These are phyloP conservation scores for Mythimna loreyi DNA, from an alignment of 2,888 invertebrate genomes.

Conservation along the genomic window DNA sequence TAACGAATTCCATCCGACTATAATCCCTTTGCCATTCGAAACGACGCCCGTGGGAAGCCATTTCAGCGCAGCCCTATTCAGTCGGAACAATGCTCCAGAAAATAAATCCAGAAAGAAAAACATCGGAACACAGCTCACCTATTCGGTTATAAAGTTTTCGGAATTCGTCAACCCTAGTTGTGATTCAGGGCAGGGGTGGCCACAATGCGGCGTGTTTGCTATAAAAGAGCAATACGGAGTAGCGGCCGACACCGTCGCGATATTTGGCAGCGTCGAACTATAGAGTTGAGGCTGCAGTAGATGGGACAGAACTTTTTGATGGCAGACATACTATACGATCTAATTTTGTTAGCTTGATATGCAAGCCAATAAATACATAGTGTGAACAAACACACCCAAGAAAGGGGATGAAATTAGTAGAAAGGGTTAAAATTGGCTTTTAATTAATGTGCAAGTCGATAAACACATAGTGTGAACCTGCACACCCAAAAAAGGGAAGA, in stretches of 20 bases:
- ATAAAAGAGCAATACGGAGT: conserved; percentile 57
- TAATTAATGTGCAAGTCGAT: no score
- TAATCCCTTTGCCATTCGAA: conserved; percentile 42
- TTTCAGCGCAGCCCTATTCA: conserved; percentile 53
- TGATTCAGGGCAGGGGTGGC: conserved; percentile 51
- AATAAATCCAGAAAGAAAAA: conserved; percentile 53
- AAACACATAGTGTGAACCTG: no score
- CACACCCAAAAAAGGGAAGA: no score
- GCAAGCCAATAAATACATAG: conserved; percentile 85
- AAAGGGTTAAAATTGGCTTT: not conserved
- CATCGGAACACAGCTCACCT: conserved; percentile 48
- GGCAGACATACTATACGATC: not conserved
- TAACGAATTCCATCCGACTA: conserved; percentile 45
- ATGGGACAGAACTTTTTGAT: conserved; percentile 6
- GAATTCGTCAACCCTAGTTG: conserved; percentile 58
- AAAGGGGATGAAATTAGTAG: not conserved
- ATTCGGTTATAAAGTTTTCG: conserved; percentile 53
- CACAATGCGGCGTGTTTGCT: conserved; percentile 59
- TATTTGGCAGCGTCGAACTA: conserved; percentile 54
- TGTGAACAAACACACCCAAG: not conserved
- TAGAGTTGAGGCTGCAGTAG: conserved; percentile 35
- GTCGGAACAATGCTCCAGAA: conserved; percentile 50
- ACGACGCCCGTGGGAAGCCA: conserved; percentile 50
- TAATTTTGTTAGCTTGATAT: not conserved
- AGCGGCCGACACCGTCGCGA: conserved; percentile 32